Conservation (phyloP, 2,888 invertebrate species). For the Dromius quadrimaculatus region DNA sequence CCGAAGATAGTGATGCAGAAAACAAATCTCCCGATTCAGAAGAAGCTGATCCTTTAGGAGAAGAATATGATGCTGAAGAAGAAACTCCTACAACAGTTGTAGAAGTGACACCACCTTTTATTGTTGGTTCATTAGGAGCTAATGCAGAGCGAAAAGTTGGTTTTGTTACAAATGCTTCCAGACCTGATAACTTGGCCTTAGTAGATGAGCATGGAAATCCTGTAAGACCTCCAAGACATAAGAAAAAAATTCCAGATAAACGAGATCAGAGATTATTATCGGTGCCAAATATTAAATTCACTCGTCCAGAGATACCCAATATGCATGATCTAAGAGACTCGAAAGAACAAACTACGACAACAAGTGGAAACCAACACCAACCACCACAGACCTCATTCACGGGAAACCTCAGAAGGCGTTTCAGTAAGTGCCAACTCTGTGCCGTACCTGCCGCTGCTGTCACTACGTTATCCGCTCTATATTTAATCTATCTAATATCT, state of each 20-base stretch:
- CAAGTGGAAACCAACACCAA: conserved; percentile 57
- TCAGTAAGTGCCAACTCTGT: conserved; percentile 82
- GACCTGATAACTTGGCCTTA: conserved; percentile 77
- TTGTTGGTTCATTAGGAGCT: conserved; percentile 60
- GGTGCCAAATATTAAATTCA: conserved; percentile 81
- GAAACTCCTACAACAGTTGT: conserved; percentile 62
- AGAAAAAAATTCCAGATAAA: conserved; percentile 69
- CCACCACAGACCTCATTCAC: conserved; percentile 73
- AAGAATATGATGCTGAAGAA: conserved; percentile 58
- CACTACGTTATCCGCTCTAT: conserved; percentile 36
- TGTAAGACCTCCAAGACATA: conserved; percentile 69
- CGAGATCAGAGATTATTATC: conserved; percentile 79
- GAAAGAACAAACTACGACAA: conserved; percentile 62
- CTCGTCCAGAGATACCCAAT: conserved; percentile 68
- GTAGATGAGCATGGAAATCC: conserved; percentile 70
- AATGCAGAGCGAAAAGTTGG: conserved; percentile 61
- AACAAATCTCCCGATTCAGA: conserved; percentile 54
- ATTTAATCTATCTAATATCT: conserved; percentile 49
- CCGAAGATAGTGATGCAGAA: conserved; percentile 41
- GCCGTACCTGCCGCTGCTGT: conserved; percentile 50
- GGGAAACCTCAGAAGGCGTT: conserved; percentile 83
- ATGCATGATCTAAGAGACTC: conserved; percentile 71
- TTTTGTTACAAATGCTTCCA: conserved; percentile 60
- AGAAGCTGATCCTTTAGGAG: conserved; percentile 56
- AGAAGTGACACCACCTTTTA: conserved; percentile 59